Percentiles rank a stretch among this genome's conserved stretches.
phyloP scores from a whole-genome alignment of 2,113 vertebrate genomes.

The Rhipidura dahli region DNA sequence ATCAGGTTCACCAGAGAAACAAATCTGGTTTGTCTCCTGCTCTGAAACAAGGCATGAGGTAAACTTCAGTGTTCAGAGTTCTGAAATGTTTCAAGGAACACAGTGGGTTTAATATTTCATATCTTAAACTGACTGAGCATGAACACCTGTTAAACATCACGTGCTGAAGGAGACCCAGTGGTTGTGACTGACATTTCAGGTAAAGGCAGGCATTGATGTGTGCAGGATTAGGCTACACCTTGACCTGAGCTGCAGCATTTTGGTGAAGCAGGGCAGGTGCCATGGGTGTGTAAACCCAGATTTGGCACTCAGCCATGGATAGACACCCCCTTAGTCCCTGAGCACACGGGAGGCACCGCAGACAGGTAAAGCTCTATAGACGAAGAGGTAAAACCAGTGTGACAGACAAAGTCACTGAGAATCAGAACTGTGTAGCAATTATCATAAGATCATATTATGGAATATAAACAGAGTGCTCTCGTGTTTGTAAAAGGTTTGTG shows the following conservation, averaged over 20 bases:
- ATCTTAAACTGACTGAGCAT: neutral
- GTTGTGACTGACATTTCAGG: neutral
- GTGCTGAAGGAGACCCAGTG: neutral
- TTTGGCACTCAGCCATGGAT: neutral
- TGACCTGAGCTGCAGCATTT: neutral
- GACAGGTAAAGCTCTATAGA: neutral
- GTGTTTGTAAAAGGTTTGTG: neutral
- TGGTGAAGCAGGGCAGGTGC: neutral
- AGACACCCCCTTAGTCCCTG: neutral
- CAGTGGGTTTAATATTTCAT: neutral
- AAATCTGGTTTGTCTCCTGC: neutral
- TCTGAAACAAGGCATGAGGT: neutral
- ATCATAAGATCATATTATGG: neutral
- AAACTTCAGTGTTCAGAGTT: neutral
- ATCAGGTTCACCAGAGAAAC: neutral
- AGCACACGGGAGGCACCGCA: neutral
- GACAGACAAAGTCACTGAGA: neutral
- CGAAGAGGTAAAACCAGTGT: neutral
- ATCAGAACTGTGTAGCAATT: neutral
- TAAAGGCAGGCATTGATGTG: neutral
- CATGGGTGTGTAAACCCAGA: neutral
- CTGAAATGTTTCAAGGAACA: neutral
- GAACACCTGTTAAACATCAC: rapidly evolving
- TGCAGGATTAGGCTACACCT: neutral
- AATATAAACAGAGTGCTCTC: neutral